Percentiles rank a stretch among this genome's conserved stretches.
Evolutionary conservation across 92 coral and sea anemone species (phyloP).

Genomic region (Galaxea fascicularis): DNA sequence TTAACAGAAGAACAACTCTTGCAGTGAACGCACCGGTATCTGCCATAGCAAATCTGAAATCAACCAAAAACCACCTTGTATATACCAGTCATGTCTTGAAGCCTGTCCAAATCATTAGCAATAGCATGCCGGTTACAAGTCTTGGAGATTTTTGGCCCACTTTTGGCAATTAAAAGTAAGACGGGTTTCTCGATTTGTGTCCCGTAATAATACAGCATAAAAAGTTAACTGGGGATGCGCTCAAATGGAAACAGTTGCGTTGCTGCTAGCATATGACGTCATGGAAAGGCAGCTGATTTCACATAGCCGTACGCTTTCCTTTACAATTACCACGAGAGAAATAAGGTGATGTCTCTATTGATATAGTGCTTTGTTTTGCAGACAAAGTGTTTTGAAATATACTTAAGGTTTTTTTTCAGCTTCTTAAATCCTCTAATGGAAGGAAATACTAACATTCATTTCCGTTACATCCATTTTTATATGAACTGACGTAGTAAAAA

Average conservation of each 20-base stretch:
- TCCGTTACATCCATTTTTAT: too few relatives aligned
- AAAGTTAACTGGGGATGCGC: background rate
- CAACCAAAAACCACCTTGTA: background rate
- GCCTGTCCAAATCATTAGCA: background rate
- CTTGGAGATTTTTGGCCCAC: background rate
- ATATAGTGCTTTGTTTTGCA: background rate
- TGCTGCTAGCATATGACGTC: background rate
- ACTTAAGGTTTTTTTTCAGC: background rate
- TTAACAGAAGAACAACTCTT: background rate
- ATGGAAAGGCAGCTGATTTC: background rate
- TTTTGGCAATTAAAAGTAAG: background rate
- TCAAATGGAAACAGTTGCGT: background rate
- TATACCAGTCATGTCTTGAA: background rate
- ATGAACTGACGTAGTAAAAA: too few relatives aligned
- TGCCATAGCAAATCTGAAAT: background rate
- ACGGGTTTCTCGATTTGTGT: background rate
- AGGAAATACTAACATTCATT: background rate
- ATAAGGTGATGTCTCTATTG: too few relatives aligned
- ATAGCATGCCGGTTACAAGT: background rate
- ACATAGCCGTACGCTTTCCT: slow-evolving; percentile 15
- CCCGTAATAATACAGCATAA: background rate
- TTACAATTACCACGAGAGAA: background rate
- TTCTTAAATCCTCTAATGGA: background rate
- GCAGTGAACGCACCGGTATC: background rate
- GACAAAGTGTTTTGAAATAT: background rate